Evolutionary conservation across 1,140 invertebrate species (phyloP).

Genomic region (Saccostrea echinata): DNA sequence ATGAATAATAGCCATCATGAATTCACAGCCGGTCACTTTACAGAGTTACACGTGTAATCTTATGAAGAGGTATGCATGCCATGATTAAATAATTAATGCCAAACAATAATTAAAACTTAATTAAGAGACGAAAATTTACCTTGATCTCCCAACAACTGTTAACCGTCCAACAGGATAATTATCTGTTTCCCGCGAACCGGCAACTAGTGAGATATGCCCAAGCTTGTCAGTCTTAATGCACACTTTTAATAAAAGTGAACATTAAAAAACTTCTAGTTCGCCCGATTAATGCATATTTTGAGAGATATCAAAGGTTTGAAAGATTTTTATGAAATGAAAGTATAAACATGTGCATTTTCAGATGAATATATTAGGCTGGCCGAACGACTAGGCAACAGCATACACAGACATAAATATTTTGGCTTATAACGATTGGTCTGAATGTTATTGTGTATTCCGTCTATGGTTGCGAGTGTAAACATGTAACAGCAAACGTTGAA

Average conservation of each 20-base stretch:
- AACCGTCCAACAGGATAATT: conserved; percentile 30
- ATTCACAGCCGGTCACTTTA: conserved; percentile 3
- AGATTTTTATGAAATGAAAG: conserved; percentile 10
- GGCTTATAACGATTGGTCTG: conserved; percentile 16
- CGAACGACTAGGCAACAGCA: conserved; percentile 32
- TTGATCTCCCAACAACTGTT: conserved; percentile 1
- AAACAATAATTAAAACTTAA: conserved; percentile 26
- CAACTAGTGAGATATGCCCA: not conserved
- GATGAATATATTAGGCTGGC: conserved; percentile 11
- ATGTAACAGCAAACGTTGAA: conserved; percentile 29
- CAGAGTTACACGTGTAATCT: conserved; percentile 11
- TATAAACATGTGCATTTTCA: conserved; percentile 36
- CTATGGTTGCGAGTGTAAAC: conserved; percentile 54
- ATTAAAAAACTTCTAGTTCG: not conserved
- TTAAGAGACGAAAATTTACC: not conserved
- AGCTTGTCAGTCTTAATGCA: conserved; percentile 14
- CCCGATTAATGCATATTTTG: not conserved
- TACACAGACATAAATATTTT: conserved; percentile 36
- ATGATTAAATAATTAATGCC: conserved; percentile 14
- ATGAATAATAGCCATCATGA: conserved; percentile 10
- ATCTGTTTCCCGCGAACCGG: conserved; percentile 24
- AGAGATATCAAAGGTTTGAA: conserved; percentile 3
- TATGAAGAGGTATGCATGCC: not conserved
- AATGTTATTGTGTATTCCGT: conserved; percentile 51
- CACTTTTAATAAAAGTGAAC: conserved; percentile 18